These are phyloP conservation scores for Mamestra configurata DNA, from an alignment of 1,140 invertebrate genomes.

Conservation along the genomic window DNA sequence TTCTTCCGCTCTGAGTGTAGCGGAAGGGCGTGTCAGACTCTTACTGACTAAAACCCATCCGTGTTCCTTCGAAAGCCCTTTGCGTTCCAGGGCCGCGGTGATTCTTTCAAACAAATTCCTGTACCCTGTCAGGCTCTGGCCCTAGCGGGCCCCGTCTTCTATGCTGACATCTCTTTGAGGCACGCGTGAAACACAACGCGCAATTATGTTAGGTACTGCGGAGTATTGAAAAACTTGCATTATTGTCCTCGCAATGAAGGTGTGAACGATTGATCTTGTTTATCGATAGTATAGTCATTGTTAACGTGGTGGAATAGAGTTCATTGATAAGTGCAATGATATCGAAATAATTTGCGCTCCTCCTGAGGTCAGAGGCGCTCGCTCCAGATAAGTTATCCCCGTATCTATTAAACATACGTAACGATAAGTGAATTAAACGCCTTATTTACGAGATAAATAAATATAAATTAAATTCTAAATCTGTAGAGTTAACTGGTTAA, in stretches of 20 bases:
- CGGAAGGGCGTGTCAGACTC: too few relatives aligned
- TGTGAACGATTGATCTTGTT: not conserved
- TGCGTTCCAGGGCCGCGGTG: too few relatives aligned
- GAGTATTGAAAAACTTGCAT: not conserved
- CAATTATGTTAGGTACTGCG: too few relatives aligned
- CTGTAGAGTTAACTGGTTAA: not conserved
- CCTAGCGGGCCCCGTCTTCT: too few relatives aligned
- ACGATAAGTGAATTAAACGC: slow-evolving; percentile 8
- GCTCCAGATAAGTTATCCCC: slow-evolving; percentile 12
- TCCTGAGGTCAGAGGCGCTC: slow-evolving; percentile 10
- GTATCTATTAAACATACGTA: slow-evolving; percentile 22
- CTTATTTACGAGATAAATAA: slow-evolving; percentile 3
- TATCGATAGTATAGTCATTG: not conserved
- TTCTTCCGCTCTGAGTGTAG: too few relatives aligned
- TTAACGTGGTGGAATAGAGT: not conserved
- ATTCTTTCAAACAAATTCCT: too few relatives aligned
- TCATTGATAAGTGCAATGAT: slow-evolving; percentile 20
- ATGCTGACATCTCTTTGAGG: too few relatives aligned
- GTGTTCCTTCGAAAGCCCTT: too few relatives aligned
- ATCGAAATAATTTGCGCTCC: slow-evolving; percentile 20
- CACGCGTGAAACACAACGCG: too few relatives aligned
- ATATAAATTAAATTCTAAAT: too few relatives aligned
- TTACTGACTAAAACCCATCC: too few relatives aligned
- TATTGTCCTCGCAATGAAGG: not conserved
- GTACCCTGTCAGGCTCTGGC: too few relatives aligned